These are phyloP conservation scores for Hystrix brachyura DNA, from an alignment of 2,113 vertebrate species.

Conservation along the genomic window DNA sequence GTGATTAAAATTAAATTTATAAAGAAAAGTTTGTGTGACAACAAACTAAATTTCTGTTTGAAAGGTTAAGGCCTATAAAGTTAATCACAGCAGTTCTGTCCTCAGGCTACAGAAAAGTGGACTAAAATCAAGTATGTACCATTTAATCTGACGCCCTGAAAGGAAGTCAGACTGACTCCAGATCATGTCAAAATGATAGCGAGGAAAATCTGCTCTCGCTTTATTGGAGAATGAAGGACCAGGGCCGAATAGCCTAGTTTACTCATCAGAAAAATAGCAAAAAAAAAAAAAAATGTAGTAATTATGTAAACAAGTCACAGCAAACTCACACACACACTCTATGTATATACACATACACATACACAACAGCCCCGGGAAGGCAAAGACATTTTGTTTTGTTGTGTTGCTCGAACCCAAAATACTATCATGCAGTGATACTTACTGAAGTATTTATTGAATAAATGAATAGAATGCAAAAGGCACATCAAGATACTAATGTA, in stretches of 20 bases:
- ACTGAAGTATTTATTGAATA: background rate
- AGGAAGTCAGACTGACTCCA: slow-evolving; percentile 45
- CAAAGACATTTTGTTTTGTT: background rate
- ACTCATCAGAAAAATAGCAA: slow-evolving; percentile 8
- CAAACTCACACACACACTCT: background rate
- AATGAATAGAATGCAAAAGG: slow-evolving; percentile 25
- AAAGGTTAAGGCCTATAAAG: slow-evolving; percentile 49
- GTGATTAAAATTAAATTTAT: slow-evolving; percentile 54
- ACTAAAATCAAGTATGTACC: slow-evolving; percentile 44
- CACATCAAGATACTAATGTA: background rate
- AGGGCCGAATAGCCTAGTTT: background rate
- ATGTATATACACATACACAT: background rate
- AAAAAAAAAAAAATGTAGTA: background rate
- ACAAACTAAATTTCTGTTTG: slow-evolving; percentile 44
- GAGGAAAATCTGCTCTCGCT: slow-evolving; percentile 28
- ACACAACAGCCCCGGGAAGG: background rate
- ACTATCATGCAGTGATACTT: background rate
- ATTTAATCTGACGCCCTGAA: slow-evolving; percentile 59
- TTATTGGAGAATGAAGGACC: slow-evolving; percentile 36
- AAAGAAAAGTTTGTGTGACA: slow-evolving; percentile 36
- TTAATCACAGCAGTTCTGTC: slow-evolving; percentile 51
- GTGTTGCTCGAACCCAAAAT: background rate
- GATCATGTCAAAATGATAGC: slow-evolving; percentile 10
- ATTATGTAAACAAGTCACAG: background rate
- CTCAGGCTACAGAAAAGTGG: slow-evolving; percentile 37